Percentiles rank a stretch among this genome's conserved stretches.
These are phyloP conservation scores for Psylliodes chrysocephalus DNA, from an alignment of 2,888 invertebrate species.

Conservation along the genomic window DNA sequence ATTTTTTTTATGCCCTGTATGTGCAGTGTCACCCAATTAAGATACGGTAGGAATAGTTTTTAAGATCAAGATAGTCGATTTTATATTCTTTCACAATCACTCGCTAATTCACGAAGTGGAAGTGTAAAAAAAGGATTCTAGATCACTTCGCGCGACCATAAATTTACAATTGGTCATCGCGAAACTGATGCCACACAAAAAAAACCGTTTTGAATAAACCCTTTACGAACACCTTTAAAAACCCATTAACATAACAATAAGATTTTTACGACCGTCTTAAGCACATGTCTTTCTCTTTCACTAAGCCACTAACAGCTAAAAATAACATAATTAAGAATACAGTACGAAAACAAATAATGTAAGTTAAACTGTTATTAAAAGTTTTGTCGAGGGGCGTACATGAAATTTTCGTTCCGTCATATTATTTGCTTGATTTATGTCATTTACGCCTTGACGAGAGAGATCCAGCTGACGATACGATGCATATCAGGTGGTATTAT, in stretches of 20 bases:
- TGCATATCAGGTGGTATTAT: slow-evolving; percentile 36
- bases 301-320: slow-evolving; percentile 1
- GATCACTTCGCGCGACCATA: too few species aligned
- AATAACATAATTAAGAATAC: slow-evolving; percentile 20
- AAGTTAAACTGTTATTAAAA: slow-evolving; percentile 18
- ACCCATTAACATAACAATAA: slow-evolving; percentile 6
- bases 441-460: slow-evolving; percentile 46
- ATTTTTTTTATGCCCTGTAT: too few species aligned
- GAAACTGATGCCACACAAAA: neutral
- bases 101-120: too few species aligned
- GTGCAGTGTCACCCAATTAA: too few species aligned
- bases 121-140: too few species aligned
- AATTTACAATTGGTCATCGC: too few species aligned
- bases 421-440: slow-evolving; percentile 53
- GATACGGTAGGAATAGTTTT: too few species aligned
- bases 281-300: neutral
- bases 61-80: too few species aligned
- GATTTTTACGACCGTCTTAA: slow-evolving; percentile 13
- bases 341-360: slow-evolving; percentile 18
- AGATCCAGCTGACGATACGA: slow-evolving; percentile 45
- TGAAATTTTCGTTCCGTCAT: slow-evolving; percentile 29
- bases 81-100: too few species aligned
- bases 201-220: slow-evolving; percentile 5
- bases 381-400: slow-evolving; percentile 6
- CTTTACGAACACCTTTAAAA: neutral